Conservation (phyloP, 2,797 vertebrate genomes). For the Chrosomus eos region DNA sequence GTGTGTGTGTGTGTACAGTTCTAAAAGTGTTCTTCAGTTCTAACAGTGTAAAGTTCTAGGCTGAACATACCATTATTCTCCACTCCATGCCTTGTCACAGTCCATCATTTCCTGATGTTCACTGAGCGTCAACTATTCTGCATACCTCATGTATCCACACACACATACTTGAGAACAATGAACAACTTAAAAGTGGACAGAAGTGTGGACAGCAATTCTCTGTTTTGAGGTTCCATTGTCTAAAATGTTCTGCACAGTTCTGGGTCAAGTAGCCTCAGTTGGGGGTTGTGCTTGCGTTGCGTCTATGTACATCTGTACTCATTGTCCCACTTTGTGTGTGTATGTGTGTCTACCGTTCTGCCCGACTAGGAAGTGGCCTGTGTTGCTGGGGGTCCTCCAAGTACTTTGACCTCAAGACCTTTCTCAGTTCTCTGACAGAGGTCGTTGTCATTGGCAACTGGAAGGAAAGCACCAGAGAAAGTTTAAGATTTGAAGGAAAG, state of each 20-base stretch:
- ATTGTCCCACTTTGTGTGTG: conserved; percentile 26
- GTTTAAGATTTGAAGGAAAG: not conserved
- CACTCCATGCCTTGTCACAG: conserved; percentile 43
- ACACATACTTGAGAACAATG: not conserved
- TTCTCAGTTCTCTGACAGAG: conserved; percentile 81
- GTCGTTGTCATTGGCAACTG: conserved; percentile 73
- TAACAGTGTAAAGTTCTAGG: not conserved
- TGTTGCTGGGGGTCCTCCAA: conserved; percentile 74
- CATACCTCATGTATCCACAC: conserved; percentile 11
- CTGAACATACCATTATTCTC: conserved; percentile 24
- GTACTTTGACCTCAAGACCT: conserved; percentile 83
- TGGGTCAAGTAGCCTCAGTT: conserved; percentile 39
- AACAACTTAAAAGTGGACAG: not conserved
- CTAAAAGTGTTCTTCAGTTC: no score
- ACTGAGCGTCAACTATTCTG: conserved; percentile 32
- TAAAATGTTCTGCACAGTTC: conserved; percentile 37
- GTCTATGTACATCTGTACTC: conserved; percentile 27
- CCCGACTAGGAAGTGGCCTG: conserved; percentile 78
- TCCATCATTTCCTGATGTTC: conserved; percentile 36
- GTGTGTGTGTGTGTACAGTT: no score
- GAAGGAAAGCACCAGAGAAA: conserved; percentile 29
- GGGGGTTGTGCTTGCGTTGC: conserved; percentile 10
- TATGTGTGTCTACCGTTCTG: conserved; percentile 74
- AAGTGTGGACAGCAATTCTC: conserved; percentile 26
- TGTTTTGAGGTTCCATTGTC: conserved; percentile 19